Evolutionary conservation across 2,888 invertebrate species (phyloP).

Genomic region (Yponomeuta plumbellus): DNA sequence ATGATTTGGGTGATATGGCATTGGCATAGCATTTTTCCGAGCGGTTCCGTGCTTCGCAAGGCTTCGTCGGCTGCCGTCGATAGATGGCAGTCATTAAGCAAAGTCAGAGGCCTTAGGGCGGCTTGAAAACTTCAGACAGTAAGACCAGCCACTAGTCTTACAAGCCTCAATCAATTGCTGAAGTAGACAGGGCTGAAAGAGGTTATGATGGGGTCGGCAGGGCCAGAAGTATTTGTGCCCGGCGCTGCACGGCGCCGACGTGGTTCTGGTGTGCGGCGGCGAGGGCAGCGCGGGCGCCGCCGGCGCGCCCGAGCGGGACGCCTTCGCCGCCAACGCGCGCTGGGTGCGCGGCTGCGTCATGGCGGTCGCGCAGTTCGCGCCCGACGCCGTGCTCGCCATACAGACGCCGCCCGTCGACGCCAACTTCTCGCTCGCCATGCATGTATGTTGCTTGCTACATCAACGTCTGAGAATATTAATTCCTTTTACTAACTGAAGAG

Average conservation of each 20-base stretch:
- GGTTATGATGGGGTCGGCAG: conserved; percentile 28
- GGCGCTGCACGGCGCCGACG: conserved; percentile 40
- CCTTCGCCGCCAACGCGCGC: conserved; percentile 59
- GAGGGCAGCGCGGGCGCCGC: conserved; percentile 51
- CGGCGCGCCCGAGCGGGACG: conserved; percentile 47
- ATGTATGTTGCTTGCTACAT: conserved; percentile 41
- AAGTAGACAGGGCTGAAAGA: no score
- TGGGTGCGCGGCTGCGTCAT: conserved; percentile 48
- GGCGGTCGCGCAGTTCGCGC: conserved; percentile 55
- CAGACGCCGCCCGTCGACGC: conserved; percentile 66
- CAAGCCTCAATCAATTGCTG: no score
- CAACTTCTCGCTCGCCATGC: conserved; percentile 53
- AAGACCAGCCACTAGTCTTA: no score
- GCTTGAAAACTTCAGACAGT: no score
- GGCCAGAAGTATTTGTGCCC: conserved; percentile 43
- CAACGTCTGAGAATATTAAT: no score
- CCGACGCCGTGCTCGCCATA: conserved; percentile 54
- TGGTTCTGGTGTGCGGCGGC: conserved; percentile 64
- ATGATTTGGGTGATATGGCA: no score
- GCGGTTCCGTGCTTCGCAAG: no score
- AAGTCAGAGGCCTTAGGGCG: no score
- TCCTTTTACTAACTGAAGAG: no score
- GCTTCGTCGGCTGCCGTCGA: no score
- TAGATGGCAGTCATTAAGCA: no score
- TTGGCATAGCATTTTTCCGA: no score